Evolutionary conservation across 2,113 vertebrate species (phyloP).

Genomic region (Spea multiplicata): DNA sequence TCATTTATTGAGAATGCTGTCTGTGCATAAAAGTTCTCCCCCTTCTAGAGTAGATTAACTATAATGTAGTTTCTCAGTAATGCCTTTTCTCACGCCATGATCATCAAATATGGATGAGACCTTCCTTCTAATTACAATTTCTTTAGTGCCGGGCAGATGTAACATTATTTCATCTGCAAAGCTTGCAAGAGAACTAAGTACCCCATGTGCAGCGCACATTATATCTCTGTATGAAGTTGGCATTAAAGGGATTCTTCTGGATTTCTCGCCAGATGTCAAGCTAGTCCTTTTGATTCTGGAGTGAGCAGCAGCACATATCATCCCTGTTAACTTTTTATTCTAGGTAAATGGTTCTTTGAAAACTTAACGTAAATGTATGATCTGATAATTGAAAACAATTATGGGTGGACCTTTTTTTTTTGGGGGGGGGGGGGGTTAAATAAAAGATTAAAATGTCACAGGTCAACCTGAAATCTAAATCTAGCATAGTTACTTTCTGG

Average conservation of each 20-base stretch:
- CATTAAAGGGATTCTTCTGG: background rate
- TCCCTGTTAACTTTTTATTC: background rate
- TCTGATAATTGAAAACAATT: too few relatives aligned
- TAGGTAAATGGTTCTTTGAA: too few relatives aligned
- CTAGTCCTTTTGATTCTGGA: background rate
- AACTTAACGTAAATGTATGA: too few relatives aligned
- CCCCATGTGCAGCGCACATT: background rate
- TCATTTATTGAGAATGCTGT: too few relatives aligned
- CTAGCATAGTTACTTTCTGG: background rate
- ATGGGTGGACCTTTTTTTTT: too few relatives aligned
- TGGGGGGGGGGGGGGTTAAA: too few relatives aligned
- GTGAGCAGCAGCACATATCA: background rate
- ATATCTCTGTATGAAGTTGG: background rate
- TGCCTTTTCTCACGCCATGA: background rate
- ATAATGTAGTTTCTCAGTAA: background rate
- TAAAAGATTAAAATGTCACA: too few relatives aligned
- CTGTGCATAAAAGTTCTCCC: too few relatives aligned
- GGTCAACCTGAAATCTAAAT: too few relatives aligned
- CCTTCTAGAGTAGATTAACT: background rate
- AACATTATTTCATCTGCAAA: slow-evolving; percentile 1
- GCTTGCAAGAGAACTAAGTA: background rate
- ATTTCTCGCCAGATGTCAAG: background rate
- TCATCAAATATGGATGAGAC: background rate
- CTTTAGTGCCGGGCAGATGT: background rate
- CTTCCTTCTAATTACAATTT: background rate